phyloP scores from a whole-genome alignment of 2,113 vertebrate species.

The Burhinus oedicnemus region DNA sequence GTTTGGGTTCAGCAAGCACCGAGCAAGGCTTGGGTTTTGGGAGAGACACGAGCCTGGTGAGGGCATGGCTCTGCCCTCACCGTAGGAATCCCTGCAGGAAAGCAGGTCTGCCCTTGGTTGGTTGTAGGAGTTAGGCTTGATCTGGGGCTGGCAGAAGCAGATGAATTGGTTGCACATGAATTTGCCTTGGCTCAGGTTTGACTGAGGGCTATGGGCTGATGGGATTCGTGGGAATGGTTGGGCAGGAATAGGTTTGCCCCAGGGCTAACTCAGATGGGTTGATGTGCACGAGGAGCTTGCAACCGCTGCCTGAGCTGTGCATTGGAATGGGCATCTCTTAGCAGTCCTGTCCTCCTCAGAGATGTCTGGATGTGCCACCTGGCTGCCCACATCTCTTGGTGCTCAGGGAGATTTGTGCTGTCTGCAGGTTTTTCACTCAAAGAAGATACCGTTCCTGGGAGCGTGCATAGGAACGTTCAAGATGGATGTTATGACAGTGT shows the following conservation, averaged over 20 bases:
- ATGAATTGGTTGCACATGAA: background rate
- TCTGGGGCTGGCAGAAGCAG: background rate
- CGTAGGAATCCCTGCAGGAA: background rate
- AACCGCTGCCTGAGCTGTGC: background rate
- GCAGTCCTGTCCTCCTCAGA: background rate
- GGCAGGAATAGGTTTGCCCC: background rate
- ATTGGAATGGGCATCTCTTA: accelerated
- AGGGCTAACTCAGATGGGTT: background rate
- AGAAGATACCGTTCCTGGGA: conserved; percentile 86
- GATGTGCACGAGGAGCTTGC: background rate
- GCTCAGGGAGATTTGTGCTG: background rate
- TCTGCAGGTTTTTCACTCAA: conserved; percentile 90
- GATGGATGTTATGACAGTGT: conserved; percentile 87
- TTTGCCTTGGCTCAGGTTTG: background rate
- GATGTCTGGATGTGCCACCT: background rate
- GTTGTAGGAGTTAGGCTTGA: background rate
- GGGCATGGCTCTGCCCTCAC: background rate
- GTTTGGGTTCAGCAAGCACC: background rate
- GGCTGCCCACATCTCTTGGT: background rate
- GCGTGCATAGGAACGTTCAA: conserved; percentile 89
- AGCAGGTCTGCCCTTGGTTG: background rate
- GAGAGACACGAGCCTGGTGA: background rate
- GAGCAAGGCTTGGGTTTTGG: background rate
- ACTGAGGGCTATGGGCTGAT: background rate
- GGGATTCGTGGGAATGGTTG: background rate